Percentiles rank a stretch among this genome's conserved stretches.
phyloP scores from a whole-genome alignment of 2,113 vertebrate genomes.

The Empidonax traillii region DNA sequence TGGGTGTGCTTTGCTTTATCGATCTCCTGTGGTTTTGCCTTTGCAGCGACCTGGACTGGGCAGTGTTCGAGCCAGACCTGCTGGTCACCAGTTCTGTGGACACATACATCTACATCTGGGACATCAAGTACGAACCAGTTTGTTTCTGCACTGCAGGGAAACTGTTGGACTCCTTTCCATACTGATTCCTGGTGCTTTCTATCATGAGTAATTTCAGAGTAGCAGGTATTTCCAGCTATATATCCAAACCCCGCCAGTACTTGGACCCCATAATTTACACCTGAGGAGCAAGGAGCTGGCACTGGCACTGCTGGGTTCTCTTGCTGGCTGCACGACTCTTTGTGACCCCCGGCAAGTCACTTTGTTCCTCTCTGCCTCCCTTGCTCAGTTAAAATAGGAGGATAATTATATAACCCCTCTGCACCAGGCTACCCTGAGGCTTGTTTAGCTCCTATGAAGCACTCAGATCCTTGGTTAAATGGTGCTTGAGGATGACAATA shows the following conservation, averaged over 20 bases:
- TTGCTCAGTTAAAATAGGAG: conserved; percentile 8
- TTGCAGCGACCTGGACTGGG: conserved; percentile 96
- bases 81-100: conserved; percentile 97
- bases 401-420: conserved; percentile 41
- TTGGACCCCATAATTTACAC: neutral
- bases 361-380: conserved; percentile 21
- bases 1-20: neutral
- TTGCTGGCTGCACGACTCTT: neutral
- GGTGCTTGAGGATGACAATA: conserved; percentile 27
- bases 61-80: conserved; percentile 91
- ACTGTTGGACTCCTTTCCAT: neutral
- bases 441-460: conserved; percentile 9
- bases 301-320: neutral
- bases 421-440: conserved; percentile 23
- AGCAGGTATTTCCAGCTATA: neutral
- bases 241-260: neutral
- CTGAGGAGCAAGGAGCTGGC: neutral
- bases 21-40: neutral
- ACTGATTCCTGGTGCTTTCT: neutral
- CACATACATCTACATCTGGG: conserved; percentile 99
- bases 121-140: conserved; percentile 86
- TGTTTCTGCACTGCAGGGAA: neutral
- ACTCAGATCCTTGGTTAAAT: conserved; percentile 34
- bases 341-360: neutral
- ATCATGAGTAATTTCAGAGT: neutral